Conservation (phyloP, 2,797 vertebrate genomes). For the Hippocampus kuda region DNA sequence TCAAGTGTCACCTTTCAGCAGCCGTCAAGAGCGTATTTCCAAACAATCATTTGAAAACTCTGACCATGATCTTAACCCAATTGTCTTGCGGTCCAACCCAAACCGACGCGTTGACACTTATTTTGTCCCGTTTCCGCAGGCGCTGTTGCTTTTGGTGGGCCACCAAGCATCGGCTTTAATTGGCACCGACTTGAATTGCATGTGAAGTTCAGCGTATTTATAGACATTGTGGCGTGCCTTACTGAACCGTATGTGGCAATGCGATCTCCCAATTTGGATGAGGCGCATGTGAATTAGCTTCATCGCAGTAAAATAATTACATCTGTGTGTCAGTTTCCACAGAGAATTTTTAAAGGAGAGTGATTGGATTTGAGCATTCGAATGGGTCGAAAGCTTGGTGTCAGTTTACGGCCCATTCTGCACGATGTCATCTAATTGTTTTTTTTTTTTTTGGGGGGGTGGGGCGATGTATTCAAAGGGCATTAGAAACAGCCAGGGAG, state of each 20-base stretch:
- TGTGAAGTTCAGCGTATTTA: background rate
- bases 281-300: background rate
- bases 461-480: background rate
- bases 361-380: background rate
- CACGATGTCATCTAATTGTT: background rate
- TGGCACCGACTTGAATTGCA: background rate
- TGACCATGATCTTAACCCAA: slow-evolving; percentile 2
- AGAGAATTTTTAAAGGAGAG: background rate
- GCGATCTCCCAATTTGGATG: background rate
- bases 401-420: background rate
- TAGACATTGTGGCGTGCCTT: background rate
- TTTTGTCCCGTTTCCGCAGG: background rate
- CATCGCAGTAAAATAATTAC: background rate
- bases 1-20: slow-evolving; percentile 6
- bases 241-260: background rate
- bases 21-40: slow-evolving; percentile 1
- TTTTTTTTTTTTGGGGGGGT: background rate
- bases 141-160: slow-evolving; percentile 3
- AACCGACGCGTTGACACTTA: slow-evolving; percentile 7
- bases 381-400: background rate
- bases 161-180: background rate
- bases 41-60: slow-evolving; percentile 2
- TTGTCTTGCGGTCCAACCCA: slow-evolving; percentile 5
- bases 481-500: background rate
- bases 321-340: background rate